Evolutionary conservation across 2,113 vertebrate genomes (phyloP).

Genomic region (Eulemur rufifrons): DNA sequence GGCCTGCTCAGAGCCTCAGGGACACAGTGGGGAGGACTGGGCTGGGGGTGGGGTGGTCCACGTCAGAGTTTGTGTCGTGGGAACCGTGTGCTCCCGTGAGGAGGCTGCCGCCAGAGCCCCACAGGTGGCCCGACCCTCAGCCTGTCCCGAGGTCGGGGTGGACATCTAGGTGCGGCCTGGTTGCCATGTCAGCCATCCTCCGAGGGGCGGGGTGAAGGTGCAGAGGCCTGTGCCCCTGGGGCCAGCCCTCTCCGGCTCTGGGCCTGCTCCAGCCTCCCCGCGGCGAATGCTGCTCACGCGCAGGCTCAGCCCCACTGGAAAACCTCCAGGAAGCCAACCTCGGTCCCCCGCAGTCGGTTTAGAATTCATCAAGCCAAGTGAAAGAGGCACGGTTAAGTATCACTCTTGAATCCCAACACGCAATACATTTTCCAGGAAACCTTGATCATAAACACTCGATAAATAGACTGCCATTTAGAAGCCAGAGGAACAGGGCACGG

Average conservation of each 20-base stretch:
- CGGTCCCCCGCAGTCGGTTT: accelerated
- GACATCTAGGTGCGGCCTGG: neutral
- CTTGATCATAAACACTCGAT: no score
- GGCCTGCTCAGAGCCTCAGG: neutral
- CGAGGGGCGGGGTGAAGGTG: no score
- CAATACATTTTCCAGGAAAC: neutral
- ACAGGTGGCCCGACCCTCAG: neutral
- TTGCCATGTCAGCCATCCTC: accelerated
- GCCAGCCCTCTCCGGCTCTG: no score
- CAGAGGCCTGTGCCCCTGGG: neutral
- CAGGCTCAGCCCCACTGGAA: neutral
- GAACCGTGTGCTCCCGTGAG: neutral
- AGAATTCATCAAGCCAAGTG: no score
- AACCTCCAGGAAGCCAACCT: neutral
- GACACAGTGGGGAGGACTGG: accelerated
- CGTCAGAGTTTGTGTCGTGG: accelerated
- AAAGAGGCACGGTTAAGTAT: neutral
- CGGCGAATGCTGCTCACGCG: no score
- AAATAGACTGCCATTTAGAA: neutral
- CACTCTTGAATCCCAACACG: neutral
- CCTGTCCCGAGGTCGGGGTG: neutral
- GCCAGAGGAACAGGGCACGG: accelerated
- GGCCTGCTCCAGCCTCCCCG: neutral
- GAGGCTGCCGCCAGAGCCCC: neutral
- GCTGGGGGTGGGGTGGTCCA: accelerated